Base-by-base conservation (phyloP, 1,140 invertebrate genomes). In the Drosophila bocki region DNA sequence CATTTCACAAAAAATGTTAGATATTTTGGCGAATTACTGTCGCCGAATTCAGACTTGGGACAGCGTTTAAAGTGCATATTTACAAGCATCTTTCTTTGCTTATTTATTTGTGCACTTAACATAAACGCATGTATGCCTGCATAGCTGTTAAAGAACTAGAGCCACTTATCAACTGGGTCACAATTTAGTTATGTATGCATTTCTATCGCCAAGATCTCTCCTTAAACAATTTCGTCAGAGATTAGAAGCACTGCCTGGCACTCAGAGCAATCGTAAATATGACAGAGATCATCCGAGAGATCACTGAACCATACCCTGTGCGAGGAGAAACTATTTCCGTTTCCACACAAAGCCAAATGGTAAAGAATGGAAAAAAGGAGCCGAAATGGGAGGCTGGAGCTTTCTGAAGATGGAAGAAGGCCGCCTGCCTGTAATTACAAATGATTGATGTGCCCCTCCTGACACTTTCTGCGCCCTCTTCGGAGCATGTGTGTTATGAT, bases 391-490 rank as follows among this genome's bases (percentile, higher is more conserved):
- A 65, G 48, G 59, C 61, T 32, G 51, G 42, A 53, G 61, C 56
- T 61, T 17, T 41, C 51, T 13, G 26, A 33, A 44, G 42, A 72
- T 33, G 42, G 47, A 62, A 78, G 61, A 85, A 44, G 72, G 37
- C 42, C 42, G 37, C 42, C 42, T 79, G 62, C 65, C 63, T 72
- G 71, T 88, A 87, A 87, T 87, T 88, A 88, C 84, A 87, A 65
- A 88, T 87, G 83, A 87, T 87, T 87, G 83, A 87, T 87, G 80
- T 84, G 37, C 76, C 75, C 75, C 56, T 35, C 81, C 57, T 67
- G 76, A 60, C 54, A 77, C 51, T 71, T 72, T 71, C 67, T 41
- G 26, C n/a, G 53, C 67, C 67, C 67, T 72, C 67, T 37, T 50
- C 44, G 39, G 12, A 48, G 37, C 56, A 51, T 44, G 60, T 64